Evolutionary conservation across 2,888 invertebrate species (phyloP).

Genomic region (Scaptomyza polygonia): DNA sequence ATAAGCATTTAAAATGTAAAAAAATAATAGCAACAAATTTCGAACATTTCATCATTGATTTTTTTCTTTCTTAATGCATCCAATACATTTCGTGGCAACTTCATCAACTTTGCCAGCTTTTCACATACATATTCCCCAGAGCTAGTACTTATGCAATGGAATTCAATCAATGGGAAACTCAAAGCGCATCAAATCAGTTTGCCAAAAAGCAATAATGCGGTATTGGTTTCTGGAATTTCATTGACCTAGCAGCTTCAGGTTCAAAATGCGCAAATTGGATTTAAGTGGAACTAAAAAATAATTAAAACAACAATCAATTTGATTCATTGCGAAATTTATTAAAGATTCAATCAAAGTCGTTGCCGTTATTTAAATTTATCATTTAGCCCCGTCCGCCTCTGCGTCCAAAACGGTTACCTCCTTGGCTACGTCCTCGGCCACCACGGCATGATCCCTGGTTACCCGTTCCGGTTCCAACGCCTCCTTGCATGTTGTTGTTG

Average conservation of each 20-base stretch:
- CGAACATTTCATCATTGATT: not conserved
- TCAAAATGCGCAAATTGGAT: too few relatives aligned
- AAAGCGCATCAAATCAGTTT: too few relatives aligned
- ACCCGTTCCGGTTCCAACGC: too few relatives aligned
- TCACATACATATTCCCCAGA: not conserved
- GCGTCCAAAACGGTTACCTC: too few relatives aligned
- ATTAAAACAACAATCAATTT: too few relatives aligned
- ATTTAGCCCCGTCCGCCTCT: too few relatives aligned
- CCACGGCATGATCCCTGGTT: too few relatives aligned
- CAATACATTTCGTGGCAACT: not conserved
- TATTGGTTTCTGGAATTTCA: slow-evolving; percentile 48
- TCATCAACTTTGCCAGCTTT: slow-evolving; percentile 1
- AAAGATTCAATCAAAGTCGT: too few relatives aligned
- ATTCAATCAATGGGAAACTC: slow-evolving; percentile 7
- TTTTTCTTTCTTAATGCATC: not conserved
- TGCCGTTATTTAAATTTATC: too few relatives aligned
- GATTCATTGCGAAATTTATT: too few relatives aligned
- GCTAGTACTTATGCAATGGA: slow-evolving; percentile 14
- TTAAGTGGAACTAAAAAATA: too few relatives aligned
- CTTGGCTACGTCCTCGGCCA: not conserved
- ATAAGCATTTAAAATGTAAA: not conserved
- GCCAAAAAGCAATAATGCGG: not conserved
- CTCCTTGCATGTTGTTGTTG: not conserved
- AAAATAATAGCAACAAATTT: not conserved
- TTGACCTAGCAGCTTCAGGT: too few relatives aligned